phyloP scores from a whole-genome alignment of 2,888 invertebrate species.

The Rutpela maculata region DNA sequence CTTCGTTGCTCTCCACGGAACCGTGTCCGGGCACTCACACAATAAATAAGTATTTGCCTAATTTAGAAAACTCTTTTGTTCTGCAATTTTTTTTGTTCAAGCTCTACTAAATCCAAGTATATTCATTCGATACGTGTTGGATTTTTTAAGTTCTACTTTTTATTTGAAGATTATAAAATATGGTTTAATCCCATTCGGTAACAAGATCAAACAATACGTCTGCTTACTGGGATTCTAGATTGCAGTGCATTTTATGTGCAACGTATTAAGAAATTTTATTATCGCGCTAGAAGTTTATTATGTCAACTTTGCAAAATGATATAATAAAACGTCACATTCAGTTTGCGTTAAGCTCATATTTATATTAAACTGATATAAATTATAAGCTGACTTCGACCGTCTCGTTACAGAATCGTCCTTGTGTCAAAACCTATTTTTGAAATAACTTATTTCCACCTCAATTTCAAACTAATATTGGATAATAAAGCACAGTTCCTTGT shows the following conservation, averaged over 20 bases:
- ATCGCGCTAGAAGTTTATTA: too few species aligned
- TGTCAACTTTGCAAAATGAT: neutral
- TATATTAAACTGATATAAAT: neutral
- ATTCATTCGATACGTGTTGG: neutral
- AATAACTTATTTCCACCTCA: too few species aligned
- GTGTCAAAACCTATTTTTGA: too few species aligned
- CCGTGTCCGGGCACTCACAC: too few species aligned
- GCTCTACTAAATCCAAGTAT: neutral
- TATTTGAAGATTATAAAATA: neutral
- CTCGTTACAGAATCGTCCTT: too few species aligned
- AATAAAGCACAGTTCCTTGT: too few species aligned
- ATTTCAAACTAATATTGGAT: too few species aligned
- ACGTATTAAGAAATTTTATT: neutral
- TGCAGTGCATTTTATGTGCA: neutral
- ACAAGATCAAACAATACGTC: neutral
- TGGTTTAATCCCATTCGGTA: neutral
- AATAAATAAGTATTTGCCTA: neutral
- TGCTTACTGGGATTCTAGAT: neutral
- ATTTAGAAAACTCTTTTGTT: neutral
- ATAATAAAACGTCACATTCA: neutral
- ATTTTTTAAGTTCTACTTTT: neutral
- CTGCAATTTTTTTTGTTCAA: neutral
- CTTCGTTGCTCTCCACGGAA: too few species aligned
- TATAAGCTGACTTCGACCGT: neutral
- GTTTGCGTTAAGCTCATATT: neutral